phyloP scores from a whole-genome alignment of 2,113 vertebrate species.

The Notothenia coriiceps region DNA sequence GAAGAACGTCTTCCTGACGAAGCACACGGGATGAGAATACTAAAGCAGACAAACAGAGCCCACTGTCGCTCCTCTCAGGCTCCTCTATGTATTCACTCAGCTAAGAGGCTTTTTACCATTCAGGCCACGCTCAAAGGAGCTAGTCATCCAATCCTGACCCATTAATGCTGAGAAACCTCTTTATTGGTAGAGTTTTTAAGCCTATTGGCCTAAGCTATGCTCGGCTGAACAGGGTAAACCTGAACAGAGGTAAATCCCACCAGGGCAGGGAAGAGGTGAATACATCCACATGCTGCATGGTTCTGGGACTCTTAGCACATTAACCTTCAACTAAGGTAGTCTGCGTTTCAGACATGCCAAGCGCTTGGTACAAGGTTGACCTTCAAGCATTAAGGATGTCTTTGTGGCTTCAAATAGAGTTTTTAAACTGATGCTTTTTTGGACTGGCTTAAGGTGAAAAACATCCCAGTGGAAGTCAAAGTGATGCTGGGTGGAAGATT shows the following conservation, averaged over 20 bases:
- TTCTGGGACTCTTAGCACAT: constrained; percentile 62
- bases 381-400: constrained; percentile 53
- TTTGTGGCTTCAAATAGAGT: constrained; percentile 41
- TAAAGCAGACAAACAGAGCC: constrained; percentile 81
- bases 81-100: constrained; percentile 81
- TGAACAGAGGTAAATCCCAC: constrained; percentile 75
- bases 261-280: constrained; percentile 67
- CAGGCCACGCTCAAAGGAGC: constrained; percentile 82
- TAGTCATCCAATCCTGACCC: constrained; percentile 82
- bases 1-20: constrained; percentile 76
- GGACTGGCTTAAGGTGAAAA: constrained; percentile 40
- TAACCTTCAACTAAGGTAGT: constrained; percentile 69
- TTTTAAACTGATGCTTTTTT: constrained; percentile 15
- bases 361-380: constrained; percentile 47
- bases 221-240: constrained; percentile 76
- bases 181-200: constrained; percentile 81
- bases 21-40: constrained; percentile 78
- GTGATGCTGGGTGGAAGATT: constrained; percentile 42
- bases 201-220: constrained; percentile 78
- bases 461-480: constrained; percentile 46
- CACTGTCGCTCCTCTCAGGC: constrained; percentile 77
- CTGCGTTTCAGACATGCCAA: constrained; percentile 47
- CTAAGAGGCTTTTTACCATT: constrained; percentile 82
- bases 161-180: constrained; percentile 83
- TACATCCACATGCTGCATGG: constrained; percentile 54